phyloP scores from a whole-genome alignment of 2,113 vertebrate genomes.

The Sylvia atricapilla region DNA sequence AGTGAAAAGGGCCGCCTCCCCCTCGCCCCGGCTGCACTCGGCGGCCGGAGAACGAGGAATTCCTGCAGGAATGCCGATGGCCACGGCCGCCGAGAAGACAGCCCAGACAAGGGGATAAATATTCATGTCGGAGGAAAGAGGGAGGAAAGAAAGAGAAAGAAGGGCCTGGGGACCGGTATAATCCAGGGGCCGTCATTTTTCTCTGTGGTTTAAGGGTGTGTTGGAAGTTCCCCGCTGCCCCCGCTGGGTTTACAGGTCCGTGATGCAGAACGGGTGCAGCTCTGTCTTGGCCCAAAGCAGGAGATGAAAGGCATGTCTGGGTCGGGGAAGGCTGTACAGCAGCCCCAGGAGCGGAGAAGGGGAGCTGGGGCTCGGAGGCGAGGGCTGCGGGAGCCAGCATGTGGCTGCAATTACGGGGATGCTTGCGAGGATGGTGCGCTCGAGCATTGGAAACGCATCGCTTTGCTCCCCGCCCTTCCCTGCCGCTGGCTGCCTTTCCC shows the following conservation, averaged over 20 bases:
- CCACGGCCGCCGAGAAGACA: neutral
- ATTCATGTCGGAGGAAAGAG: slow-evolving; percentile 22
- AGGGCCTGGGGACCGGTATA: neutral
- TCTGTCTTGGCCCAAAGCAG: neutral
- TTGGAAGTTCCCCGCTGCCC: neutral
- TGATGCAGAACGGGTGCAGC: slow-evolving; percentile 25
- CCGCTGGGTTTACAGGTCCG: neutral
- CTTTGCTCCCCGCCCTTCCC: slow-evolving; percentile 5
- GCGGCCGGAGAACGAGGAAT: slow-evolving; percentile 14
- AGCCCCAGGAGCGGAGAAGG: neutral
- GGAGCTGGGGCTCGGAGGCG: neutral
- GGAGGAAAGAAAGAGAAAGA: neutral
- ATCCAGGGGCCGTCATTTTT: neutral
- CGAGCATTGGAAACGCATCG: neutral
- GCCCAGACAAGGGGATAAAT: neutral
- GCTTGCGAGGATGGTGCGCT: neutral
- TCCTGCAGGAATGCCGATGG: slow-evolving; percentile 24
- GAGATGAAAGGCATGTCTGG: neutral
- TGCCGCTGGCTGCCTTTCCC: neutral
- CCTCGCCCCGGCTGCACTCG: neutral
- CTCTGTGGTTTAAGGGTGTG: neutral
- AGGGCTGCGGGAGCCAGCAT: slow-evolving; percentile 9
- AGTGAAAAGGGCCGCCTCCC: slow-evolving; percentile 11
- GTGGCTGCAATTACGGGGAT: slow-evolving; percentile 52
- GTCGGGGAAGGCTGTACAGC: neutral